Conservation (phyloP, 2,888 invertebrate species). For the Mellilla xanthometata region DNA sequence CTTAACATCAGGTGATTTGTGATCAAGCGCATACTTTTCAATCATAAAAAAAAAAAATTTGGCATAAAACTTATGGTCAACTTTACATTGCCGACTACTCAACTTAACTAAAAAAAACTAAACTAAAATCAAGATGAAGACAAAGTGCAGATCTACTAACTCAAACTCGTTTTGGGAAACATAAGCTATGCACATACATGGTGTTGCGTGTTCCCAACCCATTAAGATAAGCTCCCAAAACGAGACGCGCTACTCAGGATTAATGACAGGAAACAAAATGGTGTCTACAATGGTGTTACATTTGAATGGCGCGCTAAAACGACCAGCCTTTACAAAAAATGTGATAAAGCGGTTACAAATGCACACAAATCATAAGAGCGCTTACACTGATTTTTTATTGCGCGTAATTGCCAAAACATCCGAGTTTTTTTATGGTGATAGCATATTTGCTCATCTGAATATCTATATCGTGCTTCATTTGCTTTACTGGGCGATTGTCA, state of each 20-base stretch:
- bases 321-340: slow-evolving; percentile 25
- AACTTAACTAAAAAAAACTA: too few relatives aligned
- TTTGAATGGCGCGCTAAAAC: slow-evolving; percentile 40
- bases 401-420: slow-evolving; percentile 32
- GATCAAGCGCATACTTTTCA: too few relatives aligned
- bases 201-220: slow-evolving; percentile 57
- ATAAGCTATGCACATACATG: slow-evolving; percentile 38
- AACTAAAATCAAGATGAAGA: too few relatives aligned
- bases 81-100: too few relatives aligned
- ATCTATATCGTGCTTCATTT: slow-evolving; percentile 21
- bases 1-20: too few relatives aligned
- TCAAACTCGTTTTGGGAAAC: slow-evolving; percentile 45
- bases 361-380: slow-evolving; percentile 34
- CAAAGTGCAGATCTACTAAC: slow-evolving; percentile 35
- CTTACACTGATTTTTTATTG: slow-evolving; percentile 34
- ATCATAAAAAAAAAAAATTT: too few relatives aligned
- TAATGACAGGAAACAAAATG: slow-evolving; percentile 61
- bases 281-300: slow-evolving; percentile 51
- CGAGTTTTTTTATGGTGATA: slow-evolving; percentile 27
- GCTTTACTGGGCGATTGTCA: slow-evolving; percentile 18
- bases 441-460: slow-evolving; percentile 24
- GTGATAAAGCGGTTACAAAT: slow-evolving; percentile 33
- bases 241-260: slow-evolving; percentile 60
- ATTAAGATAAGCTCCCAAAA: slow-evolving; percentile 65
- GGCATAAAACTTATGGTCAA: too few relatives aligned